phyloP scores from a whole-genome alignment of 2,888 invertebrate genomes.

The Amaurobius ferox region DNA sequence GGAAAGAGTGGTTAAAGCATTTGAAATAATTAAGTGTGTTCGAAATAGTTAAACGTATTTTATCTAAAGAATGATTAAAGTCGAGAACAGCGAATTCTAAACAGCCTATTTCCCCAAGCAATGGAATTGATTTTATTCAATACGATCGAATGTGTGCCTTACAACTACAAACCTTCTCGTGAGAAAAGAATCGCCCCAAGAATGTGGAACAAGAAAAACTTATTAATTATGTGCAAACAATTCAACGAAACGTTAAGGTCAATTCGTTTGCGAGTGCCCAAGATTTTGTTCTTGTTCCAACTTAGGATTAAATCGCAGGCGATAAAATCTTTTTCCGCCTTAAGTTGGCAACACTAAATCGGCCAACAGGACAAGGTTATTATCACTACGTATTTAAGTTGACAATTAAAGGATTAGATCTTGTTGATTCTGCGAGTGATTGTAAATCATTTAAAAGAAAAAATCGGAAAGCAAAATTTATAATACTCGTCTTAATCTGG shows the following conservation, averaged over 20 bases:
- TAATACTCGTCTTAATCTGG: no score
- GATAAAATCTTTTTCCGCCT: neutral
- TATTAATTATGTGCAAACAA: slow-evolving; percentile 10
- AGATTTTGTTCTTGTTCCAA: neutral
- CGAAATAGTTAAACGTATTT: neutral
- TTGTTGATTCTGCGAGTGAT: no score
- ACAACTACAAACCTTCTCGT: neutral
- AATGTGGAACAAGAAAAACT: slow-evolving; percentile 5
- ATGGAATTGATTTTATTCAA: neutral
- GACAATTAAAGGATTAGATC: slow-evolving; percentile 7
- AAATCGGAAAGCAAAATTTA: no score
- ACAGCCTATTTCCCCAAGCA: neutral
- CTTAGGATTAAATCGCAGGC: neutral
- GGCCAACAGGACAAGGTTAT: slow-evolving; percentile 16
- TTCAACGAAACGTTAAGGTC: slow-evolving; percentile 12
- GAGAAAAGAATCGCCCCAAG: neutral
- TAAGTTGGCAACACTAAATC: neutral
- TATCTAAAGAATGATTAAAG: no score
- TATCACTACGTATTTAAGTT: neutral
- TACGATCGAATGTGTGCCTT: neutral
- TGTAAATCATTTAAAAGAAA: no score
- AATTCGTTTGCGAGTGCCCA: neutral
- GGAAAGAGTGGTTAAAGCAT: no score
- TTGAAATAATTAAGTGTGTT: neutral
- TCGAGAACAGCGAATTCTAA: neutral